These are phyloP conservation scores for Dasyprocta punctata DNA, from an alignment of 2,113 vertebrate species.

Conservation along the genomic window DNA sequence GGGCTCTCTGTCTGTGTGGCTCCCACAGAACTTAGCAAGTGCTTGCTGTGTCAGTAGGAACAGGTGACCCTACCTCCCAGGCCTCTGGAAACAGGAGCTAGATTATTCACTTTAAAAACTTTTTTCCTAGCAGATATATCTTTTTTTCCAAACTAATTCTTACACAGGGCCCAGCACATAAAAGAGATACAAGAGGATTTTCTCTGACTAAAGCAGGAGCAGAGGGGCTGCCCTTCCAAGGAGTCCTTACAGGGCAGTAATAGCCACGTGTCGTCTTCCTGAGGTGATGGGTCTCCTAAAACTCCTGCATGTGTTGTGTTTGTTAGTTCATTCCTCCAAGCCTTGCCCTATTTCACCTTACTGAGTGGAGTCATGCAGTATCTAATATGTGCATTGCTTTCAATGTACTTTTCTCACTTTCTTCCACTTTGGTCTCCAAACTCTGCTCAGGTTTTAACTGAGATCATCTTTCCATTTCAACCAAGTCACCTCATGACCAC, in stretches of 20 bases:
- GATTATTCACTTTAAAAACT: neutral
- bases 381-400: too few species aligned
- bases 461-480: neutral
- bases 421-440: neutral
- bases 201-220: neutral
- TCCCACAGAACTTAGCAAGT: neutral
- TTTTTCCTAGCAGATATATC: neutral
- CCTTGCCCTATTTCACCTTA: neutral
- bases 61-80: too few species aligned
- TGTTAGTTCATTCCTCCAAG: neutral
- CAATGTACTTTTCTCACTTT: neutral
- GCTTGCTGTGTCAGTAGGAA: too few species aligned
- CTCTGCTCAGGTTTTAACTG: neutral
- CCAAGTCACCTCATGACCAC: neutral
- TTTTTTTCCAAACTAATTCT: neutral
- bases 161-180: neutral
- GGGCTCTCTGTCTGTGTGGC: neutral
- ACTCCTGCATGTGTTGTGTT: too few species aligned
- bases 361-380: neutral
- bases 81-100: neutral
- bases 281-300: neutral
- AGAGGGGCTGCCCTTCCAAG: too few species aligned
- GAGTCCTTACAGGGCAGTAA: neutral
- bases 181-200: neutral
- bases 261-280: neutral